Evolutionary conservation across 2,797 vertebrate genomes (phyloP).

Genomic region (Linurgus olivaceus): DNA sequence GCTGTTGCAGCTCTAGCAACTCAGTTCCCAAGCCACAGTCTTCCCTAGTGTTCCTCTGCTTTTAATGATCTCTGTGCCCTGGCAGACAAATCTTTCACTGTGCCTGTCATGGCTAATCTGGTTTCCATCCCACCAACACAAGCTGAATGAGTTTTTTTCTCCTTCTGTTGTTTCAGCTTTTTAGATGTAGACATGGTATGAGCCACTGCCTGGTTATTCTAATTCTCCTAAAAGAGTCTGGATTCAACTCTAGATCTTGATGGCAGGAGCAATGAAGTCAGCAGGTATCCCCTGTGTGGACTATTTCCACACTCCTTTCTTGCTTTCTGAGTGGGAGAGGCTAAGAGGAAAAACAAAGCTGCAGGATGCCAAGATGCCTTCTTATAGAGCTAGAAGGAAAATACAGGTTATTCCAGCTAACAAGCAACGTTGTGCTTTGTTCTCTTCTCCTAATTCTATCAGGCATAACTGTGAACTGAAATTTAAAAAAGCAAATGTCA

Average conservation of each 20-base stretch:
- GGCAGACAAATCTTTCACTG: neutral
- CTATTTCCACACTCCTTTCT: neutral
- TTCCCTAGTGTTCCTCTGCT: neutral
- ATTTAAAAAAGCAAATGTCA: neutral
- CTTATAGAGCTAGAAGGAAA: neutral
- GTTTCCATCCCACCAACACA: neutral
- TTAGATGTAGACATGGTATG: neutral
- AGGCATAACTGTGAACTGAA: neutral
- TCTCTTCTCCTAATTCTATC: neutral
- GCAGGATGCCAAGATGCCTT: neutral
- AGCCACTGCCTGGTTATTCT: neutral
- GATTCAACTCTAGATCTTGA: neutral
- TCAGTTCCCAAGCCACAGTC: accelerated
- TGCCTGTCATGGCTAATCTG: neutral
- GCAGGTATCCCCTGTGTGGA: neutral
- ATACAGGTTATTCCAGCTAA: neutral
- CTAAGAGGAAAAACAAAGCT: neutral
- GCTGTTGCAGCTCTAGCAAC: neutral
- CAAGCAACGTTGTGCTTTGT: neutral
- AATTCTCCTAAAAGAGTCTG: neutral
- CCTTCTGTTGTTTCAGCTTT: neutral
- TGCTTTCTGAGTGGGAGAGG: neutral
- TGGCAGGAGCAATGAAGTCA: neutral
- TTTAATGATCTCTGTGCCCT: neutral
- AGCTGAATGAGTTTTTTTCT: neutral